phyloP scores from a whole-genome alignment of 2,113 vertebrate genomes.

The Eleginops maclovinus region DNA sequence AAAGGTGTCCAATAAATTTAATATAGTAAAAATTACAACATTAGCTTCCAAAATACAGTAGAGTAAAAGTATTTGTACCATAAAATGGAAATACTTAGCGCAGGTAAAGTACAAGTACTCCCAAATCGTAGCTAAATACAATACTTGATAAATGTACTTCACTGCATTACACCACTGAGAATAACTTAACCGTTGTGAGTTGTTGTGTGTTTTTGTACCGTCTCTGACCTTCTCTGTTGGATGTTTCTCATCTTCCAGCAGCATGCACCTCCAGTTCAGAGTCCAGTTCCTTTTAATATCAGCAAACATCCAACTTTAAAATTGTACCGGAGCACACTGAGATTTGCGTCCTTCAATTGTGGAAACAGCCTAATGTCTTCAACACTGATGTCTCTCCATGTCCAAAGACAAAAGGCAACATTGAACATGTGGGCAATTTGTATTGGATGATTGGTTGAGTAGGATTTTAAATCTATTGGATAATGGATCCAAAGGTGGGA shows the following conservation, averaged over 20 bases:
- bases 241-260: not conserved
- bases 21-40: no score
- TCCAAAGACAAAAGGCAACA: not conserved
- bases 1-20: no score
- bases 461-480: not conserved
- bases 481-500: not conserved
- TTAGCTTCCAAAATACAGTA: no score
- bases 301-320: not conserved
- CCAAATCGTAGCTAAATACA: no score
- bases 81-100: no score
- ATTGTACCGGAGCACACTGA: no score
- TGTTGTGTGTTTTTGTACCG: not conserved
- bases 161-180: no score
- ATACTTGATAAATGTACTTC: no score
- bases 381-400: not conserved
- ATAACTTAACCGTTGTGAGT: not conserved
- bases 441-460: not conserved
- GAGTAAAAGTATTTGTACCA: no score
- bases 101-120: no score
- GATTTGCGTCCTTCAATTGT: not conserved
- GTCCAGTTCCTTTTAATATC: no score
- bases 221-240: not conserved
- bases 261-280: no score
- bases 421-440: not conserved
- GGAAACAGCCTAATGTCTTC: not conserved